phyloP scores from a whole-genome alignment of 2,888 invertebrate genomes.

The Phengaris arion region DNA sequence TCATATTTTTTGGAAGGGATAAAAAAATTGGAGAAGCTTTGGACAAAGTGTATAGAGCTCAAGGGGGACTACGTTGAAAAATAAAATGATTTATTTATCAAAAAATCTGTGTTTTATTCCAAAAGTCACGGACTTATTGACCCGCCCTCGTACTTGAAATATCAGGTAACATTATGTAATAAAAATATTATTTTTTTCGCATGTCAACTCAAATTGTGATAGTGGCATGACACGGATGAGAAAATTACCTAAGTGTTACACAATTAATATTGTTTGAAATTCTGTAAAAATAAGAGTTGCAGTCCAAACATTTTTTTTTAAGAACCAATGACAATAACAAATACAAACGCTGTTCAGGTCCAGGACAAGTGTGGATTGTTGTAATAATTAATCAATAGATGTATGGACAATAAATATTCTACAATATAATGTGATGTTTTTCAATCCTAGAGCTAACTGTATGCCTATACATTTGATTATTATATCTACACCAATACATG shows the following conservation, averaged over 20 bases:
- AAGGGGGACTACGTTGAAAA: too few species aligned
- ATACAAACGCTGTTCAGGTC: background rate
- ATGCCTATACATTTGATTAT: slow-evolving; percentile 7
- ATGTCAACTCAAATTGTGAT: background rate
- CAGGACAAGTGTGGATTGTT: background rate
- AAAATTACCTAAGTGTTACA: background rate
- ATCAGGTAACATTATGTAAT: background rate
- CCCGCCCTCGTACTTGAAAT: too few species aligned
- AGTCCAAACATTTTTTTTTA: background rate
- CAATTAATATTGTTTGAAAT: background rate
- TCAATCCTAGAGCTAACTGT: background rate
- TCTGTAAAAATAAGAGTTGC: background rate
- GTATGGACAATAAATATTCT: background rate
- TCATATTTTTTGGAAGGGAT: too few species aligned
- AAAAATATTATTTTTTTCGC: background rate
- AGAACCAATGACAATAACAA: too few species aligned
- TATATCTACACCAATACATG: slow-evolving; percentile 14
- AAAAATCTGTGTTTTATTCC: too few species aligned
- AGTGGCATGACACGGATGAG: background rate
- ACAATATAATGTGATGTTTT: slow-evolving; percentile 1
- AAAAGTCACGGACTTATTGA: too few species aligned
- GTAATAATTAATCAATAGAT: background rate
- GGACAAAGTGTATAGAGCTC: too few species aligned
- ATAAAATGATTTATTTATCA: too few species aligned
- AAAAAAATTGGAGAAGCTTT: too few species aligned